Evolutionary conservation across 1,140 invertebrate species (phyloP), one percentile per base, ranked within the genome.

Genomic region (Triops longicaudatus): DNA sequence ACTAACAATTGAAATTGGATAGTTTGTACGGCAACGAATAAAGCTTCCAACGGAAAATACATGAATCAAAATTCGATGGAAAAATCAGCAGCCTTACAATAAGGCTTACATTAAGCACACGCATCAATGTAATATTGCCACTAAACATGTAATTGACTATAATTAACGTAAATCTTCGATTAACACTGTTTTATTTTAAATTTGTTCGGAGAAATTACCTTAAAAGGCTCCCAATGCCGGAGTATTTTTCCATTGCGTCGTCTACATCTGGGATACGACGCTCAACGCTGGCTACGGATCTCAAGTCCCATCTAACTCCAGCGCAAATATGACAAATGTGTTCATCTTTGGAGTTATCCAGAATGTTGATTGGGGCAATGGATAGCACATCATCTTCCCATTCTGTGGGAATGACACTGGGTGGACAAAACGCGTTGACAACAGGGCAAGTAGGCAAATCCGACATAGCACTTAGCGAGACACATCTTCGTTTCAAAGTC

Each of bases 401-500:
- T 63, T 63, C 50, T 63, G 27, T 26, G 27, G 27, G 27, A 28
- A 27, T 22, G 1, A 10, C 73, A 22, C 14, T 28, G 3, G 74
- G 6, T 63, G n/a, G 37, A 10, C n/a, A 28, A 10, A 75, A 22
- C 14, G 37, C 74, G 7, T 41, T 22, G 17, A 75, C 74, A 14
- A 75, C 37, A 27, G 74, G 74, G 44, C 74, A 75, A 28, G 41
- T 42, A 11, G 74, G 74, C 12, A 75, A 43, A 42, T 75, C 74
- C 37, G 26, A 41, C 74, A 75, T 75, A 31, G 74, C 37, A 75
- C 74, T 75, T 44, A 75, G 4, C 10, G 74, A 75, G 37, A 75
- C 74, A 44, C 74, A 75, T 26, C 74, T 31, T 28, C 74, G 74
- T 44, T 75, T 75, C 17, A 75, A 42, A 11, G 74, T 26, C 3